Evolutionary conservation across 2,113 vertebrate species (phyloP).

Genomic region (Centropus unirufus): DNA sequence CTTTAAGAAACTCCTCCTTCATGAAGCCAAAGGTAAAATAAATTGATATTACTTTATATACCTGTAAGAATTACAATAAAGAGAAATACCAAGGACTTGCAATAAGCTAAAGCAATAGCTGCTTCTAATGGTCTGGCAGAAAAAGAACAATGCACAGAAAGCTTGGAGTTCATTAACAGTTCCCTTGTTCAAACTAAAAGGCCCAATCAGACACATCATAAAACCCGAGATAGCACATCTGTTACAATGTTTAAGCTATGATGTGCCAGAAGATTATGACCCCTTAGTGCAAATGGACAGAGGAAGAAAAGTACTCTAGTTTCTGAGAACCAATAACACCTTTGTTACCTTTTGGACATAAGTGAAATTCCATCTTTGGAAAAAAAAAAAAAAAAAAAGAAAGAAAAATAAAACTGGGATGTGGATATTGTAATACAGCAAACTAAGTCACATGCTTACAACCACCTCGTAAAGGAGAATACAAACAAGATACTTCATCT

Average conservation of each 20-base stretch:
- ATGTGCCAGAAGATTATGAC: constrained; percentile 21
- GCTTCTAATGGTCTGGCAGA: background rate
- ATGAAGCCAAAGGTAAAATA: background rate
- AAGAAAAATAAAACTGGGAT: background rate
- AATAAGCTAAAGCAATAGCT: background rate
- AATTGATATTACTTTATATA: background rate
- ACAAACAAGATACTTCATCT: background rate
- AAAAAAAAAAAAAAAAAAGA: background rate
- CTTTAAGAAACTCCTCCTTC: background rate
- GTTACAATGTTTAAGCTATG: background rate
- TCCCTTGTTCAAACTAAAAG: constrained; percentile 40
- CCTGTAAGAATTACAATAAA: background rate
- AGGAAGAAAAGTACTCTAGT: background rate
- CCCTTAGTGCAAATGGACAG: background rate
- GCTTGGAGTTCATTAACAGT: background rate
- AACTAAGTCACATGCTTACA: background rate
- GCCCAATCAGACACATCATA: constrained; percentile 19
- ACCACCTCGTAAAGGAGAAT: background rate
- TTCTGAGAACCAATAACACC: background rate
- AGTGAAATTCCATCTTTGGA: background rate
- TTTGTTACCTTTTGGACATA: constrained; percentile 22
- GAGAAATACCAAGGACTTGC: background rate
- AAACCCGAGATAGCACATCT: background rate
- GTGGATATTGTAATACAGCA: background rate
- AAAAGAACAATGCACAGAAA: background rate